Evolutionary conservation across 2,113 vertebrate species (phyloP).

Genomic region (Rostratula benghalensis): DNA sequence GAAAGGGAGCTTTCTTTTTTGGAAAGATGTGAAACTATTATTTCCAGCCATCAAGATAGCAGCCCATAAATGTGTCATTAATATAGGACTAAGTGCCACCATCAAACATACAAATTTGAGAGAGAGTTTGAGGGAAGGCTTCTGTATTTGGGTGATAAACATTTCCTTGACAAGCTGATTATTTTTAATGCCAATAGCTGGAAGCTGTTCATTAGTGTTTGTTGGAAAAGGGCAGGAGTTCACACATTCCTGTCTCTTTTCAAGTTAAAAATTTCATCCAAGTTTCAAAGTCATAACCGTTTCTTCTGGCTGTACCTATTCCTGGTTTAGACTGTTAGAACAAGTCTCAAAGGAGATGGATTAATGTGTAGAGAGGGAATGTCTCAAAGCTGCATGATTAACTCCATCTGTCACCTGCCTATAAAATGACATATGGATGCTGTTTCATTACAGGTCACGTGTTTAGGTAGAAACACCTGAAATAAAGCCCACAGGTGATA

Average conservation of each 20-base stretch:
- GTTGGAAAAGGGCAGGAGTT: background rate
- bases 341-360: background rate
- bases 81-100: background rate
- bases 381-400: background rate
- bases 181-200: background rate
- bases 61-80: background rate
- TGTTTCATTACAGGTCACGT: background rate
- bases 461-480: background rate
- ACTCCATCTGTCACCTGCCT: background rate
- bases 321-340: background rate
- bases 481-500: background rate
- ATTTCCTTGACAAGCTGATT: background rate
- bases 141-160: background rate
- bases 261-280: background rate
- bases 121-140: background rate
- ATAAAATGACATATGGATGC: background rate
- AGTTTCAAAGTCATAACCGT: background rate
- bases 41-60: background rate
- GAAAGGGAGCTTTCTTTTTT: background rate
- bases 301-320: background rate
- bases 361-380: background rate
- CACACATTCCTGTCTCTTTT: background rate
- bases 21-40: background rate
- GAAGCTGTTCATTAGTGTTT: background rate
- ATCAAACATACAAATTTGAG: background rate